These are phyloP conservation scores for Heteromormyrus szaboi DNA, from an alignment of 2,797 vertebrate species.

Conservation along the genomic window DNA sequence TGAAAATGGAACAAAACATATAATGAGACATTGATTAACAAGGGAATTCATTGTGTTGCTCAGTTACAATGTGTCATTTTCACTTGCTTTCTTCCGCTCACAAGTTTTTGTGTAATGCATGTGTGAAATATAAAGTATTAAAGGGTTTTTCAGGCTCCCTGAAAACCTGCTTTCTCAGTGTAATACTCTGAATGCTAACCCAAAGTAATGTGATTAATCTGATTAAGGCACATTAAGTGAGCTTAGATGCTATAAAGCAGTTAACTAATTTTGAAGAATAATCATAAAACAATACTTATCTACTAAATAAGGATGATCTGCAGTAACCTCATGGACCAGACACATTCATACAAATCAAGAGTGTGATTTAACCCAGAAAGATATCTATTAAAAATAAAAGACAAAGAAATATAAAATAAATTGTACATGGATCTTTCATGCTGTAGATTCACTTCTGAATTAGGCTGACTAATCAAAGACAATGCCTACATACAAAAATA, in stretches of 20 bases:
- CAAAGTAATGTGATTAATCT: not conserved
- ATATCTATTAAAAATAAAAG: not conserved
- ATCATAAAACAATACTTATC: not conserved
- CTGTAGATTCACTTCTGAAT: not conserved
- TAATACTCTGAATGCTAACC: not conserved
- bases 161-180: not conserved
- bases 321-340: not conserved
- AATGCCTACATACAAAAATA: not conserved
- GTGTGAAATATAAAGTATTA: not conserved
- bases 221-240: not conserved
- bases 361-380: constrained; percentile 5
- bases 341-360: not conserved
- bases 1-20: constrained; percentile 1
- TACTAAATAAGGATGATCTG: not conserved
- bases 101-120: not conserved
- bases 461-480: not conserved
- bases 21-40: constrained; percentile 13
- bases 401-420: not conserved
- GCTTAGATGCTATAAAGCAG: not conserved
- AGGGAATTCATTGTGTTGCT: not conserved
- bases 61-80: not conserved
- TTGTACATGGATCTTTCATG: not conserved
- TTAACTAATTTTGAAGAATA: not conserved
- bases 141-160: not conserved
- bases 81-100: not conserved